Conservation (phyloP, 2,888 invertebrate species). For the Meandrusa payeni region DNA sequence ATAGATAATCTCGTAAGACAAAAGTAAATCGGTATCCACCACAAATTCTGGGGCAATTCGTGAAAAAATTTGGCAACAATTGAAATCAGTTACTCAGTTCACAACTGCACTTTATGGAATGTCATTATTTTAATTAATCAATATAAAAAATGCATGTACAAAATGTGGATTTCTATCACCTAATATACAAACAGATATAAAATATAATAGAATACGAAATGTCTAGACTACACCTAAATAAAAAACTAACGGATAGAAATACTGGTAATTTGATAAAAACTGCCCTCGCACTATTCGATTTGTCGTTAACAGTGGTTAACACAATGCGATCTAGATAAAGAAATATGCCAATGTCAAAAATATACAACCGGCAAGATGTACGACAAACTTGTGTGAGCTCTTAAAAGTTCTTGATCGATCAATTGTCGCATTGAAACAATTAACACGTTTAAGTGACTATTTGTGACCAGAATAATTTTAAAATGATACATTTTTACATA, state of each 20-base stretch:
- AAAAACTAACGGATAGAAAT: conserved; percentile 17
- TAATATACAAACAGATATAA: conserved; percentile 13
- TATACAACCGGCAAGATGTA: too few species aligned
- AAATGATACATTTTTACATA: too few species aligned
- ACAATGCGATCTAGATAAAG: too few species aligned
- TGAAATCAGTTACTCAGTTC: conserved; percentile 2
- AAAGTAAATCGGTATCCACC: not conserved
- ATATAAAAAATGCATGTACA: conserved; percentile 16
- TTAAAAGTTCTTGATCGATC: too few species aligned
- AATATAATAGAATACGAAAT: conserved; percentile 25
- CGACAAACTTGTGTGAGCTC: too few species aligned
- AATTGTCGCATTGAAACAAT: too few species aligned
- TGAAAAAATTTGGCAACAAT: conserved; percentile 17
- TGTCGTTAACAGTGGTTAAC: conserved; percentile 4
- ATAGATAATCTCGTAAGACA: not conserved
- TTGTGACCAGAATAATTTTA: too few species aligned
- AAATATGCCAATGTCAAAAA: too few species aligned
- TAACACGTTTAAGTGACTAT: too few species aligned
- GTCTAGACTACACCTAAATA: conserved; percentile 23
- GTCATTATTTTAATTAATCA: conserved; percentile 3
- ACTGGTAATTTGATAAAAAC: conserved; percentile 16
- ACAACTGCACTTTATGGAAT: conserved; percentile 9
- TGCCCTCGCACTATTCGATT: conserved; percentile 9
- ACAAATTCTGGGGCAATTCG: not conserved
- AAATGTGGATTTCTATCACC: conserved; percentile 10